phyloP scores from a whole-genome alignment of 2,113 vertebrate genomes.

The Prolemur simus region DNA sequence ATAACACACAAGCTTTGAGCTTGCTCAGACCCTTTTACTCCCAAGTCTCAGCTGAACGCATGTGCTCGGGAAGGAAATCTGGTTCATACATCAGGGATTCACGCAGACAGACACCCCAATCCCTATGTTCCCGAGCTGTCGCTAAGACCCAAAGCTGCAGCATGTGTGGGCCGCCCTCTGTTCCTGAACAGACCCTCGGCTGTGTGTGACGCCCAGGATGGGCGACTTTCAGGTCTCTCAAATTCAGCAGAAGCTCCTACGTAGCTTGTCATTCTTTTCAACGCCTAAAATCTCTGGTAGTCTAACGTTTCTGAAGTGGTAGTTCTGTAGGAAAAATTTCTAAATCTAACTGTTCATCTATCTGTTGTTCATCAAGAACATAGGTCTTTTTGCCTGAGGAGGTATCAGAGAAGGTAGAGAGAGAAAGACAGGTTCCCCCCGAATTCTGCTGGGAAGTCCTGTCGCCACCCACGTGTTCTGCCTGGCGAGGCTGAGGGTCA shows the following conservation, averaged over 20 bases:
- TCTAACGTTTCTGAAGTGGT: not conserved
- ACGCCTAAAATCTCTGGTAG: not conserved
- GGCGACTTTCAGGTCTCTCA: not conserved
- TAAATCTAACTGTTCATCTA: not conserved
- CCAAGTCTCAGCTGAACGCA: not conserved
- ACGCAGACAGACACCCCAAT: not conserved
- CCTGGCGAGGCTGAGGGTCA: not conserved
- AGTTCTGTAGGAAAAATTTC: not conserved
- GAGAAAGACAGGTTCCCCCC: not conserved
- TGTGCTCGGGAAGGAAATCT: not conserved
- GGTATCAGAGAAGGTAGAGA: not conserved
- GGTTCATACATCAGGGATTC: not conserved
- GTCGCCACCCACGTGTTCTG: fast-evolving
- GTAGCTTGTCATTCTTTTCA: not conserved
- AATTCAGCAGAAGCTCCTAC: not conserved
- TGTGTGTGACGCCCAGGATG: not conserved
- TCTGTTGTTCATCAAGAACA: not conserved
- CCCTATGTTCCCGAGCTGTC: not conserved
- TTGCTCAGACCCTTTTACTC: not conserved
- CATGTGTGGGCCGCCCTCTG: fast-evolving
- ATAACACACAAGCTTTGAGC: not conserved
- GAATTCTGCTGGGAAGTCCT: not conserved
- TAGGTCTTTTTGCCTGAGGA: not conserved
- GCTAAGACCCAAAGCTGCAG: not conserved
- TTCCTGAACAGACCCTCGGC: not conserved